phyloP scores from a whole-genome alignment of 2,113 vertebrate genomes.

The Narcine bancroftii region DNA sequence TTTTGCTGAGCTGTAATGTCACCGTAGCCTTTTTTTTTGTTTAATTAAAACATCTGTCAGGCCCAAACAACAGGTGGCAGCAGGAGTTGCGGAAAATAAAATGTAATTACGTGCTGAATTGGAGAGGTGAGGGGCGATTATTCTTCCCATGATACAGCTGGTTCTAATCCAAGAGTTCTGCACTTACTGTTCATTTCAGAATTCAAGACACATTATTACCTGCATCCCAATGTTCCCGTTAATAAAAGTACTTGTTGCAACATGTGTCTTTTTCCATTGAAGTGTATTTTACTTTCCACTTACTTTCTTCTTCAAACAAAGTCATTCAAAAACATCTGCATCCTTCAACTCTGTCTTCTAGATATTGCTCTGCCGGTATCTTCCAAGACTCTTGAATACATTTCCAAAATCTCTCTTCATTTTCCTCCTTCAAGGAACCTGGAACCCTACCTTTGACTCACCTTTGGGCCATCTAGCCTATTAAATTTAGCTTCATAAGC shows the following conservation, averaged over 20 bases:
- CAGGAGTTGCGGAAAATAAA: background rate
- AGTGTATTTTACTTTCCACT: background rate
- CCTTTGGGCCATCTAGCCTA: too few relatives aligned
- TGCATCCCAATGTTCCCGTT: background rate
- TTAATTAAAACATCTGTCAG: slow-evolving; percentile 3
- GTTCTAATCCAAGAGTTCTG: background rate
- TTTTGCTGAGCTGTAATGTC: background rate
- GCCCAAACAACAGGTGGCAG: background rate
- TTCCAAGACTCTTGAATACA: too few relatives aligned
- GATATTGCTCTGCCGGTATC: too few relatives aligned
- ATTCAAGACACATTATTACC: background rate
- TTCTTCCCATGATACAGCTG: background rate
- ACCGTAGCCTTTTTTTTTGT: background rate
- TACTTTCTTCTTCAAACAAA: background rate
- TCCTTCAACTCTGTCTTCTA: too few relatives aligned
- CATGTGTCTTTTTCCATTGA: background rate
- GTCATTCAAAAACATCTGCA: background rate
- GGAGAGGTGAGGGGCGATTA: background rate
- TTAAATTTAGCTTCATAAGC: too few relatives aligned
- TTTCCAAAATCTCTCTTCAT: too few relatives aligned
- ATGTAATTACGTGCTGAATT: slow-evolving; percentile 4
- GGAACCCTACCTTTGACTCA: too few relatives aligned
- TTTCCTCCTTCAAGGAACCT: too few relatives aligned
- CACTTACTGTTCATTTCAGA: background rate
- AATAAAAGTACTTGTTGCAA: background rate